Base-by-base conservation (phyloP, 2,888 invertebrate species). In the Oxyteleia sp. region DNA sequence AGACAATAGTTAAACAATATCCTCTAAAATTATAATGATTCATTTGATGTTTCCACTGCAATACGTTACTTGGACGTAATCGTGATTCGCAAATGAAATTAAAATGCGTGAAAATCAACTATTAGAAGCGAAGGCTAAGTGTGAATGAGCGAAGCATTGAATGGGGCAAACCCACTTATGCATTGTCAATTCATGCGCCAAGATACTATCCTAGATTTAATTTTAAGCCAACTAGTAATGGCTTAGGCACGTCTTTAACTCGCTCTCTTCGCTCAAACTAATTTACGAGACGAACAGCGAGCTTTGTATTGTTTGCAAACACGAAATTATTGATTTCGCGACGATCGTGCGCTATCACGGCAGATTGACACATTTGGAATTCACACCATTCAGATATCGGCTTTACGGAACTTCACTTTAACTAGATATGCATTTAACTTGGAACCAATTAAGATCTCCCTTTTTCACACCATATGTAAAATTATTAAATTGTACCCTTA, bases 171-270 rank as follows among this genome's bases (percentile, higher is more conserved):
- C 20, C 49, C 32, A 43, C 59, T 29, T 43, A 38, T 38, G 41
- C 53, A 26, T 11, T 49, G 47, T 59, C 47, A 71, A 71, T 71
- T 71, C 59, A 71, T 49, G 43, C 47, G 38, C 59, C 49, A 38
- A 71, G 49, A 71, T 71, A 59, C 59, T 41, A 71, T 59, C 41
- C 49, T 26, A 49, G 71, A 71, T 71, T 71, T 59, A 57, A 71
- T 59, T 71, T 71, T 71, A 71, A 71, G 57, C 71, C 38, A 71
- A 71, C 23, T 38, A 53, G 55, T 49, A 71, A 71, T 59, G 15
- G 59, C 59, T 59, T 59, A 59, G 71, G 59, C 59, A 71, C 71
- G 71, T 71, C 71, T 71, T 71, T 59, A 71, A 71, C 49, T 49
- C 20, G 41, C 18, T 68, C 45, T 16, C 47, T 16, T 2, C 38